Evolutionary conservation across 2,888 invertebrate species (phyloP).

Genomic region (Eustalomyia histrio): DNA sequence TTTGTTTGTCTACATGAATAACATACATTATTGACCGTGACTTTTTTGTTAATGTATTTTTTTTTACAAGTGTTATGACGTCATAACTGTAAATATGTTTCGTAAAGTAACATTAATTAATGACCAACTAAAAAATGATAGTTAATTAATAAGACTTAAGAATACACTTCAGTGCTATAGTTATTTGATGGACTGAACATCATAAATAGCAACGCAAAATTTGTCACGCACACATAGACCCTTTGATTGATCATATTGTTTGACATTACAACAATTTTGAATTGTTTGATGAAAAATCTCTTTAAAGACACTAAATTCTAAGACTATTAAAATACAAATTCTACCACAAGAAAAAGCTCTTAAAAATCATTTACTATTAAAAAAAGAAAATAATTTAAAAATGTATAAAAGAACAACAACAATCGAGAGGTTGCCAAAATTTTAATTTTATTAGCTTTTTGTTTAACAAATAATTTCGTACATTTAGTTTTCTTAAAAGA

Average conservation of each 20-base stretch:
- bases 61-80: conserved; percentile 3
- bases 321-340: not conserved
- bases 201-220: too few species aligned
- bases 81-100: not conserved
- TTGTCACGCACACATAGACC: too few species aligned
- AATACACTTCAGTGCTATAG: not conserved
- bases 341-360: conserved; percentile 8
- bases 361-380: not conserved
- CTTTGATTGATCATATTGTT: too few species aligned
- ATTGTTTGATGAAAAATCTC: not conserved
- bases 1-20: not conserved
- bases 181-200: too few species aligned
- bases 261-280: too few species aligned
- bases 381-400: not conserved
- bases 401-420: not conserved
- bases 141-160: not conserved
- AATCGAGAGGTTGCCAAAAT: conserved; percentile 29
- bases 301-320: not conserved
- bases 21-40: conserved; percentile 16
- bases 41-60: not conserved
- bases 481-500: conserved; percentile 39
- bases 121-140: not conserved
- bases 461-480: not conserved
- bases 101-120: not conserved
- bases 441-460: conserved; percentile 12